Evolutionary conservation across 1,140 invertebrate genomes (phyloP).

Genomic region (Drosophila orosa): DNA sequence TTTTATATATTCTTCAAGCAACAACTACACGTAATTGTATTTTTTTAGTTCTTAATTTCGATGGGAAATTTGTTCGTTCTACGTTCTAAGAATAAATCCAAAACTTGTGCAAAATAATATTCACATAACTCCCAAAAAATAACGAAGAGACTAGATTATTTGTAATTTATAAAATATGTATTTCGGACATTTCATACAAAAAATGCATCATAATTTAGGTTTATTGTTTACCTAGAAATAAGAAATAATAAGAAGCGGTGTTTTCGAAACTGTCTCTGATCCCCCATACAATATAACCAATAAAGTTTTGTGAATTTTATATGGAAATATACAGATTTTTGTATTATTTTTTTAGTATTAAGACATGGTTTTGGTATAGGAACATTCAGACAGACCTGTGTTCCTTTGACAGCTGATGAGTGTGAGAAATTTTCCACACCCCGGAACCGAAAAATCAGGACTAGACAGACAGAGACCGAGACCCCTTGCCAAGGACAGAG

Average conservation of each 20-base stretch:
- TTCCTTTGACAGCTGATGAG: slow-evolving; percentile 35
- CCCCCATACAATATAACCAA: slow-evolving; percentile 22
- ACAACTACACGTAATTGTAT: slow-evolving; percentile 26
- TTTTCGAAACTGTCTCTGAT: slow-evolving; percentile 16
- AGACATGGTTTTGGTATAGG: not conserved
- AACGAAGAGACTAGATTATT: slow-evolving; percentile 30
- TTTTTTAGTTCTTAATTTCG: slow-evolving; percentile 39
- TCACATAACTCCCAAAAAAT: slow-evolving; percentile 9
- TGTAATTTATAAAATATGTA: slow-evolving; percentile 40
- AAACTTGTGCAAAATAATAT: slow-evolving; percentile 50
- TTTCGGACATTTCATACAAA: slow-evolving; percentile 11
- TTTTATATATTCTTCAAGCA: slow-evolving; percentile 9
- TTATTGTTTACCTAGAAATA: slow-evolving; percentile 23
- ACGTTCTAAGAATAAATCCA: slow-evolving; percentile 33
- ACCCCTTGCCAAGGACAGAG: slow-evolving; percentile 23
- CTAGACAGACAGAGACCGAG: slow-evolving; percentile 17
- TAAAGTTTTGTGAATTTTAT: slow-evolving; percentile 45
- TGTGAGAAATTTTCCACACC: slow-evolving; percentile 34
- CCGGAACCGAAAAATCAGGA: slow-evolving; percentile 13
- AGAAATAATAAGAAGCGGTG: slow-evolving; percentile 9
- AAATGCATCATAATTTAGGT: slow-evolving; percentile 11
- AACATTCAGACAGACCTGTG: not conserved
- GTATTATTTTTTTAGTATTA: not conserved
- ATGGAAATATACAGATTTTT: not conserved
- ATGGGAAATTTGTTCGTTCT: slow-evolving; percentile 32